Conservation (phyloP, 2,888 invertebrate genomes). For the Trachelus iudaicus region DNA sequence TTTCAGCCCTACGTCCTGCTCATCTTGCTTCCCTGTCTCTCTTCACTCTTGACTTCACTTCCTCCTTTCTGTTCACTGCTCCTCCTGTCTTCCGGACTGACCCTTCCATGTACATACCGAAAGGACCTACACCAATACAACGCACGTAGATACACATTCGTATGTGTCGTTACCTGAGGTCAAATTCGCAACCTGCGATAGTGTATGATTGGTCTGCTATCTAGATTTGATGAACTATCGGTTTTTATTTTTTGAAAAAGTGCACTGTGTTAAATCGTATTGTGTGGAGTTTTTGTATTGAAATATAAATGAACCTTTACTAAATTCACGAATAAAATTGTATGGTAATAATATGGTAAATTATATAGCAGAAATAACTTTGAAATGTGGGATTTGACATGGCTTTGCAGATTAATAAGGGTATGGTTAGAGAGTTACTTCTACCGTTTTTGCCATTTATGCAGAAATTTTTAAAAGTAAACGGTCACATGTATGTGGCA, state of each 20-base stretch:
- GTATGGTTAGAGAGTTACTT: background rate
- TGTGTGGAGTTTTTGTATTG: too few relatives aligned
- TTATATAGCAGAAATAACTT: too few relatives aligned
- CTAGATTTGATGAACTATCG: background rate
- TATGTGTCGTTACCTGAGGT: background rate
- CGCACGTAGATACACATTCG: background rate
- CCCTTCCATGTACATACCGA: background rate
- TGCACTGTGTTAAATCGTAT: too few relatives aligned
- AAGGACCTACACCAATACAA: background rate
- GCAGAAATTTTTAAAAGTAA: background rate
- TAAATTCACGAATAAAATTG: too few relatives aligned
- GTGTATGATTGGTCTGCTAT: background rate
- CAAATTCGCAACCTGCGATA: background rate
- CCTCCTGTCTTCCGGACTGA: background rate
- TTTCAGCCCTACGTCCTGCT: slow-evolving; percentile 41
- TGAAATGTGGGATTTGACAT: too few relatives aligned
- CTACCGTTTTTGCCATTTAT: background rate
- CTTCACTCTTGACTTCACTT: slow-evolving; percentile 9
- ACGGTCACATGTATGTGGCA: background rate
- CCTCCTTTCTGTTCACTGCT: background rate
- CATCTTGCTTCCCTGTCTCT: slow-evolving; percentile 32
- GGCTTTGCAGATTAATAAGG: too few relatives aligned
- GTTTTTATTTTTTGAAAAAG: too few relatives aligned
- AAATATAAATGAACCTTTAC: too few relatives aligned
- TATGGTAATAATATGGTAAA: too few relatives aligned